These are phyloP conservation scores for Poeciliopsis infans DNA, from an alignment of 2,797 vertebrate species.

Conservation along the genomic window DNA sequence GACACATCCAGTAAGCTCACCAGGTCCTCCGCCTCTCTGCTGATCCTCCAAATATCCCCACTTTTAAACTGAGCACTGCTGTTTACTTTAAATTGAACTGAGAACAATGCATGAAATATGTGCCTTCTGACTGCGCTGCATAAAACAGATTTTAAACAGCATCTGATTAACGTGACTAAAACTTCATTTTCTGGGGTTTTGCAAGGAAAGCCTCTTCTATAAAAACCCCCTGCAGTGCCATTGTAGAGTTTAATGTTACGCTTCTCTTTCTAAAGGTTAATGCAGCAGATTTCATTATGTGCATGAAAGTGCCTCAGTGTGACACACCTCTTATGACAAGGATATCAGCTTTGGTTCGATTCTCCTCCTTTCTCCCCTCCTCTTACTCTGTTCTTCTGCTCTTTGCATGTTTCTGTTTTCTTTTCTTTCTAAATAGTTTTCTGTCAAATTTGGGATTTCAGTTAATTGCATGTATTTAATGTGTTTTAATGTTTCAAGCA, in stretches of 20 bases:
- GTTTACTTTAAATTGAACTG: conserved; percentile 46
- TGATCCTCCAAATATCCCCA: conserved; percentile 33
- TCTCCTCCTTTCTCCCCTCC: conserved; percentile 8
- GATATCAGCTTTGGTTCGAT: conserved; percentile 45
- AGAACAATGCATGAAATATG: conserved; percentile 31
- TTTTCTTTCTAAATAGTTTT: conserved; percentile 28
- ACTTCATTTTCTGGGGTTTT: conserved; percentile 39
- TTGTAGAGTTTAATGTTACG: conserved; percentile 45
- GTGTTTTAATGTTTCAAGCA: conserved; percentile 54
- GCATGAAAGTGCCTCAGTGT: conserved; percentile 41
- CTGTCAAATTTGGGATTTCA: conserved; percentile 5
- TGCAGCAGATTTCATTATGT: conserved; percentile 54
- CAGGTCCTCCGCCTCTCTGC: conserved; percentile 19
- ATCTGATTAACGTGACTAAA: conserved; percentile 33
- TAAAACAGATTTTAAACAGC: conserved; percentile 5
- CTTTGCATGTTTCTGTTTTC: conserved; percentile 16
- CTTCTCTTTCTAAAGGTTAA: conserved; percentile 56
- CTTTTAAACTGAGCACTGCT: conserved; percentile 42
- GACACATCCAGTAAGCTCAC: conserved; percentile 30
- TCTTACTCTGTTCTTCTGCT: conserved; percentile 10
- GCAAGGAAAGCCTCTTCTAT: conserved; percentile 21
- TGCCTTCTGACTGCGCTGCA: conserved; percentile 11
- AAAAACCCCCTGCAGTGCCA: conserved; percentile 47
- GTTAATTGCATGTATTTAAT: conserved; percentile 47
- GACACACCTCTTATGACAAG: conserved; percentile 37